Evolutionary conservation across 2,113 vertebrate species (phyloP), one percentile per base, ranked within the genome.

Genomic region (Tapirus terrestris): DNA sequence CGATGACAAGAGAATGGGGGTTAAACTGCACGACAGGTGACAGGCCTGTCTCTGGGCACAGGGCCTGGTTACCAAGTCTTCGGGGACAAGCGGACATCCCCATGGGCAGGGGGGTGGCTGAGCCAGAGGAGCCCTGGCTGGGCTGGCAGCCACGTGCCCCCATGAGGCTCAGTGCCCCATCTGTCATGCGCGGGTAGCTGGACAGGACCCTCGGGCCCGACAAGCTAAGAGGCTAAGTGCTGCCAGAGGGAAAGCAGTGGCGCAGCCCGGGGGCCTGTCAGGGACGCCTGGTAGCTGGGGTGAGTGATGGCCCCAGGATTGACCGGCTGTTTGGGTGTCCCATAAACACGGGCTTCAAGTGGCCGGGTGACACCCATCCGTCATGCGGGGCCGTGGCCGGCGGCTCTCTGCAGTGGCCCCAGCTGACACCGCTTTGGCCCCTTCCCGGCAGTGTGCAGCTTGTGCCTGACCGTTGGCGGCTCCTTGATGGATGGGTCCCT

Each of bases 281-380:
- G 56, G 85, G 82, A 81, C 3, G 56, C 63, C 95, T 98, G 91
- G 97, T 98, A 96, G 98, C 95, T 4, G 8, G 77, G 33, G 45
- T 97, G 97, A 98, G 45, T 96, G 95, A 98, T 98, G 94, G 92
- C 53, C 77, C 63, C 7, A 0, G 60, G 87, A 96, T 82, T 96
- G 97, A 96, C 95, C 39, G 84, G 92, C 96, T 97, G 94, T 96
- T 93, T 98, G 95, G 92, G 73, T 80, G 92, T 96, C 95, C 89
- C 68, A 53, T 98, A 98, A 98, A 98, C 98, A 98, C 0, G 48
- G 77, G 45, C 87, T 61, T 79, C 85, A 70, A 96, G 96, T 81
- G 84, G 43, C 92, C 27, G 3, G 84, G 39, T 70, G 79, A 77
- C 6, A 21, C 25, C 72, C 96, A 98, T 97, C 94, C 96, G 95